Base-by-base conservation (phyloP, 2,797 vertebrate genomes). In the Denticeps clupeoides region DNA sequence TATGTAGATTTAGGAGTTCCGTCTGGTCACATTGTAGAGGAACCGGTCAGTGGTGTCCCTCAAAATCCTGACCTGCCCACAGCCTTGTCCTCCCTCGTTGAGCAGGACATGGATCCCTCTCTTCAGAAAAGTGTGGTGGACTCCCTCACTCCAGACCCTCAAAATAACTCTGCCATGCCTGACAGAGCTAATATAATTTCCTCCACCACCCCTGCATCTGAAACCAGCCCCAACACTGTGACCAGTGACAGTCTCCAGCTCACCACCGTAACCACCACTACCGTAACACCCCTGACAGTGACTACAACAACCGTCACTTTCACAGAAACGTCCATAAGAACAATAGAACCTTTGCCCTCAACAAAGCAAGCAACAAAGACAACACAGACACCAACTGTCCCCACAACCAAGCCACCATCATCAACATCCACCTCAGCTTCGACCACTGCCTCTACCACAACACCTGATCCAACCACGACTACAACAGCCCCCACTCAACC, bases 41-140 rank as follows among this genome's bases (percentile, higher is more conserved):
- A 78, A 55, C 67, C 80, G 4, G 68, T 82, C 68, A 78, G 74
- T 67, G 85, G 77, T 63, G 70, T 81, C 26, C 78, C 76, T 18
- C 28, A 41, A 16, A 62, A 53, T 40, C 62, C 56, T 3, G 79
- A 81, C 53, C 74, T 82, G 8, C 81, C 89, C 53, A 80, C 89
- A 2, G 77, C 88, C 63, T 74, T 82, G 58, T 81, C 85, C 5
- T 70, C 75, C 19, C 71, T 87, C 55, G 80, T 84, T 49, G 81
- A 84, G 8, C 78, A 85, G 6, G 83, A 82, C 63, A 79, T 84
- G 3, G 83, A 83, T 43, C 52, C 77, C 59, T 73, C 81, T 9
- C 73, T 79, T 29, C 80, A 69, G 19, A 80, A 79, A 25, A 62
- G 79, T 18, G 62, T 84, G 63, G 85, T 86, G 29, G 82, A 82